Percentiles rank a stretch among this genome's conserved stretches.
Evolutionary conservation across 2,113 vertebrate genomes (phyloP).

Genomic region (Potamarius usumacintae): DNA sequence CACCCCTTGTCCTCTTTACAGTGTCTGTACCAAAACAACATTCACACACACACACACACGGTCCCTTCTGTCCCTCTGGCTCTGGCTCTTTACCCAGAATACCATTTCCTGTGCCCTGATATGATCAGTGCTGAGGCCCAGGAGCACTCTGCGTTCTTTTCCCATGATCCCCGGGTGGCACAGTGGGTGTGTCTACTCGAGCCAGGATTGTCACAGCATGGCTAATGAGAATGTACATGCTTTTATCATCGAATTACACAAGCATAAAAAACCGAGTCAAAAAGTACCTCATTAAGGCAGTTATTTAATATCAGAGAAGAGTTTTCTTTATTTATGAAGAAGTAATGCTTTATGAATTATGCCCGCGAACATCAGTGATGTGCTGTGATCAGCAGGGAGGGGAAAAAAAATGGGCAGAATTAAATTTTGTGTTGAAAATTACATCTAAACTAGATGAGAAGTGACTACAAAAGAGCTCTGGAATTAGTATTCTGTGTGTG

Average conservation of each 20-base stretch:
- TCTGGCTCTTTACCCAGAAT: constrained; percentile 55
- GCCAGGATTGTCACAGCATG: constrained; percentile 41
- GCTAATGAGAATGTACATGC: constrained; percentile 30
- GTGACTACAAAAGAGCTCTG: not conserved
- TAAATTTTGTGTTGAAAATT: not conserved
- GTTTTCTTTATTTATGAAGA: constrained; percentile 16
- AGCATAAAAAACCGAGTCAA: not conserved
- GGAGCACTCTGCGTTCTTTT: constrained; percentile 73
- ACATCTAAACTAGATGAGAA: not conserved
- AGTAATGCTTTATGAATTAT: constrained; percentile 11
- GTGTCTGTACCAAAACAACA: constrained; percentile 44
- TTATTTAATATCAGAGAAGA: constrained; percentile 12
- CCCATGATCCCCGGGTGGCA: constrained; percentile 75
- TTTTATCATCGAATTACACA: constrained; percentile 21
- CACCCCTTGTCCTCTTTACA: constrained; percentile 42
- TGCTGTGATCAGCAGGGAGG: not conserved
- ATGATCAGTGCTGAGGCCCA: constrained; percentile 68
- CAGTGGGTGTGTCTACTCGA: constrained; percentile 53
- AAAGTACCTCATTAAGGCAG: not conserved
- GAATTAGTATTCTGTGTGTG: not conserved
- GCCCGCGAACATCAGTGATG: not conserved
- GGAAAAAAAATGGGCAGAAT: not conserved
- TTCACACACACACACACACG: constrained; percentile 40
- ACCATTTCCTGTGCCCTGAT: constrained; percentile 74
- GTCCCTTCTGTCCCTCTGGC: constrained; percentile 47